Base-by-base conservation (phyloP, 2,113 vertebrate genomes). In the Barnardius zonarius region DNA sequence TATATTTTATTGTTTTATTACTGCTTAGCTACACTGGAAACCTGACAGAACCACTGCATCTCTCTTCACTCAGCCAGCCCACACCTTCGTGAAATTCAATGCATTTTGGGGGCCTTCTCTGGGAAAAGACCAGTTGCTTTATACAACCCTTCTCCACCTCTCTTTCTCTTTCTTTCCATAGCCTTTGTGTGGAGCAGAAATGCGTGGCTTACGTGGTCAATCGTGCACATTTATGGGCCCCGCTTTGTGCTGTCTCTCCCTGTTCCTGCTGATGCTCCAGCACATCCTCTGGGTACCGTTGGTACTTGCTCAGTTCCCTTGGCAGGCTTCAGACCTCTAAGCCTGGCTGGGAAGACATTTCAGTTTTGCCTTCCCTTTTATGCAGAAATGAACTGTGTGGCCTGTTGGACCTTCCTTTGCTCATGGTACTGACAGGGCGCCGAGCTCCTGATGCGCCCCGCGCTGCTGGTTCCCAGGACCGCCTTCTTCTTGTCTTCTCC, bases 171-270 rank as follows among this genome's bases (percentile, higher is more conserved):
- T 82, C 44, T 70, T 37, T 49, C 46, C 41, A 46, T 59, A 55
- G 66, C 30, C 20, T 85, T 61, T 76, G 8, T 61, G 20, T 22
- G 15, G 59, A 88, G 8, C 1, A 1, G 55, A 39, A 89, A 17
- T 0, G 0, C 55, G 66, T 43, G 43, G 55, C 24, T 46, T 86
- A 13, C 5, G 11, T 33, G 35, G 31, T 25, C 39, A 24, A 0
- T 39, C 33, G 24, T 16, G 33, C 11, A 5, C 41, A 23, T 49
- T 35, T 44, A 5, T n/a, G 46, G 31, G 43, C 30, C 24, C 2
- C 39, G 3, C 35, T 55, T 76, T 11, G 11, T 51, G 30, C 44
- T 83, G 43, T 64, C 13, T 3, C 19, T 55, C 37, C 25, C 30
- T 62, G 9, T 46, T 76, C 18, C 19, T 37, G 17, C 22, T 13